These are phyloP conservation scores for Archips crataeganus DNA, from an alignment of 2,888 invertebrate species.

Conservation along the genomic window DNA sequence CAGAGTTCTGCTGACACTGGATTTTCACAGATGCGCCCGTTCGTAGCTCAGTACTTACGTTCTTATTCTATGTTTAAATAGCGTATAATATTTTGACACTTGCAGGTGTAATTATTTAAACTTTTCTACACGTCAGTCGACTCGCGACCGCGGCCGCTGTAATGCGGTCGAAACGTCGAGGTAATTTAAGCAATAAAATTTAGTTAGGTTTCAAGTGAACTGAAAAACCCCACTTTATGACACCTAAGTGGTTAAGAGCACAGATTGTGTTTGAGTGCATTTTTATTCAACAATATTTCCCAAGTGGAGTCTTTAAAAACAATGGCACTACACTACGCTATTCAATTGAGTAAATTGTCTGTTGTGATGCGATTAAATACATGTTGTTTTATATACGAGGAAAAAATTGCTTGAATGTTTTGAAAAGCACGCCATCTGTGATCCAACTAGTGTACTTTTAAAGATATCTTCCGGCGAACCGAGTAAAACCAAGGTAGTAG, in stretches of 20 bases:
- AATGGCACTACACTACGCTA: conserved; percentile 10
- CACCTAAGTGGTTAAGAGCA: not conserved
- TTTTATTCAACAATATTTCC: conserved; percentile 18
- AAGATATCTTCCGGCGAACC: not conserved
- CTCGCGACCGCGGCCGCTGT: too few species aligned
- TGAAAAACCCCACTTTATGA: not conserved
- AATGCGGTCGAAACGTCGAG: too few species aligned
- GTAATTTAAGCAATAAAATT: too few species aligned
- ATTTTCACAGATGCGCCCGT: too few species aligned
- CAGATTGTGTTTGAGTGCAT: not conserved
- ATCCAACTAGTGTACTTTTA: not conserved
- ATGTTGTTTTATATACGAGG: not conserved
- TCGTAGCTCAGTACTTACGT: too few species aligned
- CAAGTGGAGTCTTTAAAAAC: conserved; percentile 17
- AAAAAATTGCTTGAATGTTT: not conserved
- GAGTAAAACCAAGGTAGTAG: not conserved
- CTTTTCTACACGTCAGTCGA: too few species aligned
- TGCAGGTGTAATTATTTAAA: too few species aligned
- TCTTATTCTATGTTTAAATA: too few species aligned
- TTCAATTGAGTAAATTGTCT: conserved; percentile 7
- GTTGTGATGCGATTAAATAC: not conserved
- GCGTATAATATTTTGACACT: too few species aligned
- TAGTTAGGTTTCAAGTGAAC: too few species aligned
- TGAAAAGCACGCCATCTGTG: not conserved
- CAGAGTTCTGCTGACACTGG: too few species aligned